Conservation (phyloP, 2,888 invertebrate species). For the Teleiodes luculella region DNA sequence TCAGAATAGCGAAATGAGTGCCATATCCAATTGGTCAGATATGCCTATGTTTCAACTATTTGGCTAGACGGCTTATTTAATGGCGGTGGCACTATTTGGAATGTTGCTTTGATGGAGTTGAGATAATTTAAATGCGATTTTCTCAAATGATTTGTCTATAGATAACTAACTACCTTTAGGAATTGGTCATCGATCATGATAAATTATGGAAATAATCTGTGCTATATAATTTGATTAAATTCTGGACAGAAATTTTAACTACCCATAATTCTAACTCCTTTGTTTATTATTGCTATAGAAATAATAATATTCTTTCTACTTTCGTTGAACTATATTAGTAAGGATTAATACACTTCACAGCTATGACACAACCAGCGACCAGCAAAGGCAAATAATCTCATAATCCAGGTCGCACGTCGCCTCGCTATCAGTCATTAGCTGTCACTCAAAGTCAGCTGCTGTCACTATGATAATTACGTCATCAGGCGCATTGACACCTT, state of each 20-base stretch:
- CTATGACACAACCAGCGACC: not conserved
- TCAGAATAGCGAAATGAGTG: not conserved
- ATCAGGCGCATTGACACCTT: not conserved
- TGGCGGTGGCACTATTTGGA: slow-evolving; percentile 6
- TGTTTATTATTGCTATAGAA: no score
- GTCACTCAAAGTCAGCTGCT: slow-evolving; percentile 3
- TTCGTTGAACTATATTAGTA: not conserved
- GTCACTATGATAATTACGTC: slow-evolving; percentile 4
- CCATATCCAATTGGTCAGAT: not conserved
- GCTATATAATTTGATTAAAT: not conserved
- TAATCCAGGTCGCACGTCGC: not conserved
- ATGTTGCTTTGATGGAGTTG: not conserved
- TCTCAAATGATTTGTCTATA: not conserved
- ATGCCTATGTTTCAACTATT: not conserved
- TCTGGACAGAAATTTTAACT: no score
- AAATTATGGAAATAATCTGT: not conserved
- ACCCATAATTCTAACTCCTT: no score
- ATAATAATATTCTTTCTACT: no score
- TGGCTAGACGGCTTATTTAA: slow-evolving; percentile 1
- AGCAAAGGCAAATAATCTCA: not conserved
- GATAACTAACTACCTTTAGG: not conserved
- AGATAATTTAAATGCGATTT: not conserved
- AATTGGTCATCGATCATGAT: not conserved
- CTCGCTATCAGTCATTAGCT: not conserved
- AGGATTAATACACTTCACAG: not conserved